Percentiles rank a stretch among this genome's conserved stretches.
These are phyloP conservation scores for Hoplostethus mediterraneus DNA, from an alignment of 2,797 vertebrate genomes.

Conservation along the genomic window DNA sequence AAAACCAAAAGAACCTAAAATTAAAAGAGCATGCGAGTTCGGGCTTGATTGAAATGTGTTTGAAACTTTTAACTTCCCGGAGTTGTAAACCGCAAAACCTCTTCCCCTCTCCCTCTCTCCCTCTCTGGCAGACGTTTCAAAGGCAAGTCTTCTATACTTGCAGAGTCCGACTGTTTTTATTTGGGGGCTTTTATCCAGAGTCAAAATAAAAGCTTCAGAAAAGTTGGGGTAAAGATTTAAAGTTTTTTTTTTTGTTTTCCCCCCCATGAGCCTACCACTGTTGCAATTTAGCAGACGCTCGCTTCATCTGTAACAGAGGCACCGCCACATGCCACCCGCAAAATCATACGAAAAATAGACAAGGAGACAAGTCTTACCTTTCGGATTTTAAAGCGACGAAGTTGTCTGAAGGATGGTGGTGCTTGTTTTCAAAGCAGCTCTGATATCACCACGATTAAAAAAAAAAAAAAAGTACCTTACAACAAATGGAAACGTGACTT, in stretches of 20 bases:
- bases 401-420: slow-evolving; percentile 49
- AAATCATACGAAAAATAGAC: neutral
- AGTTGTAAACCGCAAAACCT: slow-evolving; percentile 80
- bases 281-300: slow-evolving; percentile 1
- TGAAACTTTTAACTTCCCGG: slow-evolving; percentile 81
- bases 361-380: slow-evolving; percentile 69
- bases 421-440: slow-evolving; percentile 41
- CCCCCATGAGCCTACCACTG: neutral
- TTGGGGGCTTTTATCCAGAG: slow-evolving; percentile 20
- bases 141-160: slow-evolving; percentile 58
- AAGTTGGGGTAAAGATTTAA: slow-evolving; percentile 28
- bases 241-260: neutral
- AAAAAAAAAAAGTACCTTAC: slow-evolving; percentile 38
- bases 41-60: slow-evolving; percentile 77
- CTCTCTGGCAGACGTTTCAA: slow-evolving; percentile 79
- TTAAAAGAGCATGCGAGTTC: slow-evolving; percentile 71
- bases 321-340: neutral
- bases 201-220: slow-evolving; percentile 12
- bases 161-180: slow-evolving; percentile 63
- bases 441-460: slow-evolving; percentile 38
- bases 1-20: slow-evolving; percentile 49
- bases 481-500: slow-evolving; percentile 31
- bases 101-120: slow-evolving; percentile 41
- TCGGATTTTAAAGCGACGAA: slow-evolving; percentile 27
- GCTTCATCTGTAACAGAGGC: slow-evolving; percentile 1